Percentiles rank a stretch among this genome's conserved stretches.
These are phyloP conservation scores for Limnephilus marmoratus DNA, from an alignment of 2,888 invertebrate genomes.

Conservation along the genomic window DNA sequence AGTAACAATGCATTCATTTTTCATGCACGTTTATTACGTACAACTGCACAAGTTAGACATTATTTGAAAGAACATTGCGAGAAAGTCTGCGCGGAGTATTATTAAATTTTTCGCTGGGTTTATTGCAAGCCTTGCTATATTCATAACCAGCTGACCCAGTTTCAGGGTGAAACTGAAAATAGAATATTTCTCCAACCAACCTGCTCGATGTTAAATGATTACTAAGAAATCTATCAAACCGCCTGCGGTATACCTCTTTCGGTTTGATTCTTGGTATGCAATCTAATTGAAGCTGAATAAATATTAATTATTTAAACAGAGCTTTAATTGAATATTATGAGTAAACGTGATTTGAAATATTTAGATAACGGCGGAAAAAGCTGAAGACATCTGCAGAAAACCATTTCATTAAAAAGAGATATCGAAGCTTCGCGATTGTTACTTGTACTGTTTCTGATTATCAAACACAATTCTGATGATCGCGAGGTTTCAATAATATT, in stretches of 20 bases:
- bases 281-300: neutral
- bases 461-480: too few relatives aligned
- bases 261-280: neutral
- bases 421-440: too few relatives aligned
- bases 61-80: neutral
- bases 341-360: neutral
- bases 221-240: neutral
- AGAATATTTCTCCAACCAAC: slow-evolving; percentile 7
- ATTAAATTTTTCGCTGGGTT: neutral
- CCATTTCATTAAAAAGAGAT: neutral
- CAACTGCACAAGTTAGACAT: neutral
- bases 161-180: slow-evolving; percentile 14
- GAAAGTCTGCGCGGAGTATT: neutral
- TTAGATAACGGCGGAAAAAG: neutral
- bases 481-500: too few relatives aligned
- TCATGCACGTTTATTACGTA: neutral
- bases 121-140: slow-evolving; percentile 20
- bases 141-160: slow-evolving; percentile 6
- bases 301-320: neutral
- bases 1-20: neutral
- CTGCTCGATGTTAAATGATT: neutral
- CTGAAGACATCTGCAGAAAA: neutral
- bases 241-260: neutral
- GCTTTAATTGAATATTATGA: neutral
- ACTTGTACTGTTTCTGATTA: too few relatives aligned